phyloP scores from a whole-genome alignment of 2,113 vertebrate species.

The Silurus asotus region DNA sequence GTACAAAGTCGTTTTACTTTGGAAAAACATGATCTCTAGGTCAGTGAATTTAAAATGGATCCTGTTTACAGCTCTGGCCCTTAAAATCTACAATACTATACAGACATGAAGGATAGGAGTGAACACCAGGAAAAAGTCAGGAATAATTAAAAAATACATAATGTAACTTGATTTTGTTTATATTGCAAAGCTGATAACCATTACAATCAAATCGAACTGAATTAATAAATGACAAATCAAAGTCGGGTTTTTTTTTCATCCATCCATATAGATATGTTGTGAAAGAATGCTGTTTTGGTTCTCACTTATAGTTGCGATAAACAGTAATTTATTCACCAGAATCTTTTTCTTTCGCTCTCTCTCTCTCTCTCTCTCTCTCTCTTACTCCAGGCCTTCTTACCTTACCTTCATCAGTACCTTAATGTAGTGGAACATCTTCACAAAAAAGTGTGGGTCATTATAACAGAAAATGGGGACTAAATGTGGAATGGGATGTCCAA shows the following conservation, averaged over 20 bases:
- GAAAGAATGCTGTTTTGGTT: not conserved
- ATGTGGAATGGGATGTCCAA: no score
- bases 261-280: not conserved
- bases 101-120: not conserved
- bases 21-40: slow-evolving; percentile 18
- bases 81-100: slow-evolving; percentile 7
- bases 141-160: not conserved
- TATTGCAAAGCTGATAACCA: not conserved
- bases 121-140: not conserved
- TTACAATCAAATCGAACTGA: not conserved
- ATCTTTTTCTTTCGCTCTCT: not conserved
- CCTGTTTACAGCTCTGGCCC: not conserved
- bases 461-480: no score
- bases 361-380: not conserved
- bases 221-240: not conserved
- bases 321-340: not conserved
- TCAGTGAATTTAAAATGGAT: slow-evolving; percentile 29
- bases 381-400: no score
- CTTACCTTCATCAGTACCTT: no score
- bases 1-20: slow-evolving; percentile 29
- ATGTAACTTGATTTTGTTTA: not conserved
- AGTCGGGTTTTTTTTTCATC: no score
- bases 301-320: not conserved
- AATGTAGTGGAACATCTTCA: no score
- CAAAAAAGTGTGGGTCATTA: no score